phyloP scores from a whole-genome alignment of 1,140 invertebrate genomes.

The Eulimnadia texana region DNA sequence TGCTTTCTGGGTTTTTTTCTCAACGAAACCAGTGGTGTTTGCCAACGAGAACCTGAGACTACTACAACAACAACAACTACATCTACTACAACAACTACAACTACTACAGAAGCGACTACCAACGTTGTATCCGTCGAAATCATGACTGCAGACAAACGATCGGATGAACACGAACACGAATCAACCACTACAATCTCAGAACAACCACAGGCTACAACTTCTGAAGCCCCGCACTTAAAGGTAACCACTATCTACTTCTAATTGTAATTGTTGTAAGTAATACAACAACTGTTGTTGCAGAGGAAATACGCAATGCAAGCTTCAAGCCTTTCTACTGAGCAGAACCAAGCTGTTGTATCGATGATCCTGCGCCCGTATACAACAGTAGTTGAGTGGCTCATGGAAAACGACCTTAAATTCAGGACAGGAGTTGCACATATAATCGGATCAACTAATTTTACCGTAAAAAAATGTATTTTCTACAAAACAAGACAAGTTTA shows the following conservation, averaged over 20 bases:
- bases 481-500: neutral
- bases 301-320: neutral
- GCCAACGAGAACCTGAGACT: neutral
- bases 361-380: neutral
- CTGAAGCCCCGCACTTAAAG: neutral
- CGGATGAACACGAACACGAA: neutral
- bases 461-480: neutral
- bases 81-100: neutral
- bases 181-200: neutral
- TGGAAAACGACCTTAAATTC: conserved; percentile 5
- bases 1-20: neutral
- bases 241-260: neutral
- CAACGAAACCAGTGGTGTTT: neutral
- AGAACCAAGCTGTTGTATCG: neutral
- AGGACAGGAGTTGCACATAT: neutral
- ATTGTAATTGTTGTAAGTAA: neutral
- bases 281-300: neutral
- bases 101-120: neutral
- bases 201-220: neutral
- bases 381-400: conserved; percentile 10
- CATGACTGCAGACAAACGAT: neutral
- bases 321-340: neutral
- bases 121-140: neutral
- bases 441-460: conserved; percentile 6
- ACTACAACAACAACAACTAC: neutral